Evolutionary conservation across 2,888 invertebrate genomes (phyloP).

Genomic region (Odontothrips loti): DNA sequence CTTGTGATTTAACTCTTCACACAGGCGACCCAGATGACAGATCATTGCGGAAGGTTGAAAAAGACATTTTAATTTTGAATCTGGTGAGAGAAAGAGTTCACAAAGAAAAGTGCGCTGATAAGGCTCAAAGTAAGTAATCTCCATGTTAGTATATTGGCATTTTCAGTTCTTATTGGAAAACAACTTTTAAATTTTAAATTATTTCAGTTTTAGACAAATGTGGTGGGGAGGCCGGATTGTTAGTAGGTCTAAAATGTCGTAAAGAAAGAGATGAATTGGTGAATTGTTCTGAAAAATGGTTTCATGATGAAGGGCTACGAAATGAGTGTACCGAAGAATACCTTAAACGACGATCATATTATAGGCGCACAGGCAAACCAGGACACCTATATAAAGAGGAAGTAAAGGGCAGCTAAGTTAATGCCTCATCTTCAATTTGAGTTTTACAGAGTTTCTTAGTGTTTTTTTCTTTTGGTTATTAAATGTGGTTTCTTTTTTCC

Average conservation of each 20-base stretch:
- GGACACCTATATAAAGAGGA: background rate
- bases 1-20: conserved; percentile 37
- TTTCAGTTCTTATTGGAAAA: background rate
- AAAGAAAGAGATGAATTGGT: conserved; percentile 64
- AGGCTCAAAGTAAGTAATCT: conserved; percentile 57
- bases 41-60: conserved; percentile 80
- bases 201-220: conserved; percentile 49
- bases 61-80: conserved; percentile 82
- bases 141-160: background rate
- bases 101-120: conserved; percentile 67
- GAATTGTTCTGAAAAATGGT: conserved; percentile 72
- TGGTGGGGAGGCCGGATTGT: conserved; percentile 52
- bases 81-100: conserved; percentile 80
- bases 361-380: conserved; percentile 66
- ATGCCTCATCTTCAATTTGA: background rate
- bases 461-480: background rate
- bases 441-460: background rate
- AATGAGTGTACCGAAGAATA: conserved; percentile 73
- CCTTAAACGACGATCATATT: conserved; percentile 74
- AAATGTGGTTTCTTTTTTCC: background rate
- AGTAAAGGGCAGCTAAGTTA: background rate
- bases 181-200: conserved; percentile 27
- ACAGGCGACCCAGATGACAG: conserved; percentile 81
- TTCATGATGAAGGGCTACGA: conserved; percentile 67
- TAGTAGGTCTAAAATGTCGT: conserved; percentile 72